Evolutionary conservation across 2,797 vertebrate genomes (phyloP).

Genomic region (Tarsius wallacei): DNA sequence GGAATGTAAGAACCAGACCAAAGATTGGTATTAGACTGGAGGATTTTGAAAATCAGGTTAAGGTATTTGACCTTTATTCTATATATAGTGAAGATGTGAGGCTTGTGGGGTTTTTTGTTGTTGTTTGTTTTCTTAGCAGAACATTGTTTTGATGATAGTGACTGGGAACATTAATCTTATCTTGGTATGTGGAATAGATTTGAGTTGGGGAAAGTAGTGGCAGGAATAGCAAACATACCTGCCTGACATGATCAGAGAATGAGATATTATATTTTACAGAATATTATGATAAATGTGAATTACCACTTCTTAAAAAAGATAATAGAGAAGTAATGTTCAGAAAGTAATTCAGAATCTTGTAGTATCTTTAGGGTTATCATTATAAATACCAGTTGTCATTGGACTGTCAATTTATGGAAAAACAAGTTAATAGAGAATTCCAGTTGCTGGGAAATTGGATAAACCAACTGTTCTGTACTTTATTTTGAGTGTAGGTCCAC

Average conservation of each 20-base stretch:
- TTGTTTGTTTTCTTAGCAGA: constrained; percentile 36
- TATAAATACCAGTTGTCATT: background rate
- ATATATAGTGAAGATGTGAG: background rate
- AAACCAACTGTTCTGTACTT: background rate
- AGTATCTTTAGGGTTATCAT: background rate
- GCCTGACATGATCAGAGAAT: constrained; percentile 26
- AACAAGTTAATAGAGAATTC: constrained; percentile 34
- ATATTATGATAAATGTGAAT: constrained; percentile 43
- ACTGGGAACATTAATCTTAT: constrained; percentile 41
- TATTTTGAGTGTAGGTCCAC: background rate
- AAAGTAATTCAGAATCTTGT: background rate
- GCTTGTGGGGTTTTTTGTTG: background rate
- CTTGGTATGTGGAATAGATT: constrained; percentile 2
- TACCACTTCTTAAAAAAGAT: background rate
- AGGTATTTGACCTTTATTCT: constrained; percentile 44
- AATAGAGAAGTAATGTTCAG: constrained; percentile 10
- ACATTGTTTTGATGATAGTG: constrained; percentile 55
- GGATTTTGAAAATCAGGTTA: constrained; percentile 68
- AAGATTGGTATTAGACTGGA: constrained; percentile 16
- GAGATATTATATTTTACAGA: background rate
- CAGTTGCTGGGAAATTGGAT: background rate
- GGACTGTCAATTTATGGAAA: background rate
- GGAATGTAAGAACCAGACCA: background rate
- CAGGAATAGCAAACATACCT: background rate
- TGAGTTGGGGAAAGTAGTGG: background rate